These are phyloP conservation scores for Lordiphosa clarofinis DNA, from an alignment of 1,140 invertebrate species.

Conservation along the genomic window DNA sequence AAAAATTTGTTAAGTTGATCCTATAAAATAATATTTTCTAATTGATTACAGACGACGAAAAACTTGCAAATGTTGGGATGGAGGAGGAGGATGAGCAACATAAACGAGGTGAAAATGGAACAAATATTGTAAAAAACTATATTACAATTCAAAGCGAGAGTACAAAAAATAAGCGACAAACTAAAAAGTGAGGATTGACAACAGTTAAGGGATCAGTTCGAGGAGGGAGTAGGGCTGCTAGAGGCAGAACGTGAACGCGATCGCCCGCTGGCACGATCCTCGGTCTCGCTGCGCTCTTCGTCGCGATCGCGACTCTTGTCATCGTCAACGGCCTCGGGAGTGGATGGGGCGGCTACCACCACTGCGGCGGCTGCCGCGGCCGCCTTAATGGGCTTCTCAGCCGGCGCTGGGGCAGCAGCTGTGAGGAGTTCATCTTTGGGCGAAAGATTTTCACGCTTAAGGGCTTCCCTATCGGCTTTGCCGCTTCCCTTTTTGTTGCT, in stretches of 20 bases:
- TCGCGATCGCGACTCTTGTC: conserved; percentile 65
- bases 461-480: conserved; percentile 70
- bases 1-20: conserved; percentile 67
- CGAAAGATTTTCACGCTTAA: conserved; percentile 80
- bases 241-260: conserved; percentile 50
- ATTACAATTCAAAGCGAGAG: conserved; percentile 48
- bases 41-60: conserved; percentile 18
- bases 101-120: conserved; percentile 36
- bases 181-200: conserved; percentile 17
- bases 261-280: conserved; percentile 55
- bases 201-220: conserved; percentile 47
- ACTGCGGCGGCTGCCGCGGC: conserved; percentile 7
- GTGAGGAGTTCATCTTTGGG: conserved; percentile 66
- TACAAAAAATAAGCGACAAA: conserved; percentile 46
- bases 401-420: conserved; percentile 6
- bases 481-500: conserved; percentile 83
- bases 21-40: conserved; percentile 73
- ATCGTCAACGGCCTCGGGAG: conserved; percentile 38
- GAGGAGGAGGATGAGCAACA: background rate
- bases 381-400: conserved; percentile 48
- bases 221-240: conserved; percentile 65
- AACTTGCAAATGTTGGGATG: conserved; percentile 1
- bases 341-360: conserved; percentile 4
- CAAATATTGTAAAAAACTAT: conserved; percentile 68
- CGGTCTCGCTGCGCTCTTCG: conserved; percentile 55